Percentiles rank a stretch among this genome's conserved stretches.
Evolutionary conservation across 2,888 invertebrate species (phyloP).

Genomic region (Himalopsyche anomala): DNA sequence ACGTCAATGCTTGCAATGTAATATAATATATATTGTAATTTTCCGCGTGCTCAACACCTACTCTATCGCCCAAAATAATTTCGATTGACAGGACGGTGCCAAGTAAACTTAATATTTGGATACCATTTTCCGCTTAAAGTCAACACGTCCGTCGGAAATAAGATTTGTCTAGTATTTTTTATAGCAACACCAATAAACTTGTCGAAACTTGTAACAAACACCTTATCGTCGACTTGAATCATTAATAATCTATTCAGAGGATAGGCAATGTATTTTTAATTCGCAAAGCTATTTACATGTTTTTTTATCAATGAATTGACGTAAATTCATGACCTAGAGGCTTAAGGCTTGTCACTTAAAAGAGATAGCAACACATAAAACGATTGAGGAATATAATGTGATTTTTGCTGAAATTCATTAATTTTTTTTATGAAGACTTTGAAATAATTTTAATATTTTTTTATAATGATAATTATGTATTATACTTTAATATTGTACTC

Average conservation of each 20-base stretch:
- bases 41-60: constrained; percentile 18
- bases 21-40: constrained; percentile 7
- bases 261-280: neutral
- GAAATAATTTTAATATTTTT: too few species aligned
- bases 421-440: too few species aligned
- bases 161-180: neutral
- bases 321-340: too few species aligned
- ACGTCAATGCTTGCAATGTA: constrained; percentile 3
- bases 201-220: neutral
- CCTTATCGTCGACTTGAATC: neutral
- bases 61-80: constrained; percentile 8
- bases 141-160: constrained; percentile 14
- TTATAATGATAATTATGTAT: too few species aligned
- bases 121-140: neutral
- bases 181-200: constrained; percentile 1
- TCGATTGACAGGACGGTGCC: neutral
- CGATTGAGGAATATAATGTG: too few species aligned
- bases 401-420: too few species aligned
- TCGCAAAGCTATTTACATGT: too few species aligned
- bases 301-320: too few species aligned
- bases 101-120: neutral
- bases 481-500: too few species aligned
- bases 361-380: too few species aligned
- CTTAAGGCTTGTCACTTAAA: too few species aligned
- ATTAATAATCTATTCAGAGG: neutral